Base-by-base conservation (phyloP, 2,797 vertebrate species). In the Epinephelus coioides region DNA sequence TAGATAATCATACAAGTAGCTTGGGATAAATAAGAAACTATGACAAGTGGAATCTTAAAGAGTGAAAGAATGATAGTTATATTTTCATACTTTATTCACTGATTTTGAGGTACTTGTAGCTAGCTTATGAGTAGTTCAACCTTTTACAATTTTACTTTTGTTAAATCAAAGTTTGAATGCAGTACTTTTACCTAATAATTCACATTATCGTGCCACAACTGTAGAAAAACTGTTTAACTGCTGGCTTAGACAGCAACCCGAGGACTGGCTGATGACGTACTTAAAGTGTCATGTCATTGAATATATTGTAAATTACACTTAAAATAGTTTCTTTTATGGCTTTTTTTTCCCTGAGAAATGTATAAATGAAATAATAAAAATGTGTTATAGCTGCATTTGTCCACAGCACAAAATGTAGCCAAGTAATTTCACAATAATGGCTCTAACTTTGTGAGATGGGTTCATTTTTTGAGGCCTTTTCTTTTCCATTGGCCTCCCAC, bases 1-100 rank as follows among this genome's bases (percentile, higher is more conserved):
- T 53, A 18, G 49, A 79, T 82, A 40, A 9, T 23, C 38, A 34
- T 9, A 38, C 25, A 54, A 65, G 30, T 18, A 18, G 10, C 56
- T 68, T 4, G 21, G 18, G 19, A 17, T 25, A 61, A 63, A 44
- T 21, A 17, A 53, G 15, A 59, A 46, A 21, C 13, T 12, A 38
- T 7, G 3, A 10, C 40, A 46, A 44, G 2, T 13, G 47, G 8
- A 21, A 30, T 25, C 17, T 53, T 40, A 27, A 27, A 27, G 25
- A 27, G 25, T 27, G 25, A 6, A 18, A 47, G 46, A 15, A 23
- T 7, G 5, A 40, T 2, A 9, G 17, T 9, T 23, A 60, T 17
- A 55, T 23, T 23, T 23, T 49, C 12, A 53, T 14, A 38, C 15
- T 5, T 43, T 0, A 27, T 23, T 40, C 27, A 21, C 14, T 3